Percentiles rank a stretch among this genome's conserved stretches.
Evolutionary conservation across 2,113 vertebrate genomes (phyloP).

Genomic region (Candoia aspera): DNA sequence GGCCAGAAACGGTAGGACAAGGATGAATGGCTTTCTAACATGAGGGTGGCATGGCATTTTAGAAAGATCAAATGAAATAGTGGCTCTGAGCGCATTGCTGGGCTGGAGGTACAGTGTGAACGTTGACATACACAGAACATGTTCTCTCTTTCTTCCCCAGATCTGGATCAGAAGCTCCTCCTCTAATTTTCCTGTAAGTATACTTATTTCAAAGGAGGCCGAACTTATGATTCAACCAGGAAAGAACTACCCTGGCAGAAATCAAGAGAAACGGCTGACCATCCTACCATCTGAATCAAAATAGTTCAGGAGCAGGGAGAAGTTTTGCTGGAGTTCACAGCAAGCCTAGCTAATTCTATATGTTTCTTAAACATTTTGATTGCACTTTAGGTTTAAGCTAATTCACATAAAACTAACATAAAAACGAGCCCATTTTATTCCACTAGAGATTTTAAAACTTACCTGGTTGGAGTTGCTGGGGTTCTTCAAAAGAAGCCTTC

Average conservation of each 20-base stretch:
- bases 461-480: slow-evolving; percentile 42
- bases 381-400: background rate
- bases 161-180: background rate
- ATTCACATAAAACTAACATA: background rate
- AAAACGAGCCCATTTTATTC: background rate
- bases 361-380: background rate
- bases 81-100: background rate
- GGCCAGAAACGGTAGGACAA: background rate
- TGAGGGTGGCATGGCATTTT: background rate
- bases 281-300: background rate
- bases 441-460: slow-evolving; percentile 1
- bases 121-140: background rate
- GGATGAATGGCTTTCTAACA: background rate
- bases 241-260: background rate
- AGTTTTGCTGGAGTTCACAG: background rate
- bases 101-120: background rate
- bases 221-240: background rate
- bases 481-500: background rate
- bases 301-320: background rate
- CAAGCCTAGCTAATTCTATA: background rate
- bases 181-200: background rate
- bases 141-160: background rate
- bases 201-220: background rate
- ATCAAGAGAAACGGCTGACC: background rate
- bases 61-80: background rate